Percentiles rank a stretch among this genome's conserved stretches.
These are phyloP conservation scores for Pongo abelii DNA, from an alignment of 2,113 vertebrate species.

Conservation along the genomic window DNA sequence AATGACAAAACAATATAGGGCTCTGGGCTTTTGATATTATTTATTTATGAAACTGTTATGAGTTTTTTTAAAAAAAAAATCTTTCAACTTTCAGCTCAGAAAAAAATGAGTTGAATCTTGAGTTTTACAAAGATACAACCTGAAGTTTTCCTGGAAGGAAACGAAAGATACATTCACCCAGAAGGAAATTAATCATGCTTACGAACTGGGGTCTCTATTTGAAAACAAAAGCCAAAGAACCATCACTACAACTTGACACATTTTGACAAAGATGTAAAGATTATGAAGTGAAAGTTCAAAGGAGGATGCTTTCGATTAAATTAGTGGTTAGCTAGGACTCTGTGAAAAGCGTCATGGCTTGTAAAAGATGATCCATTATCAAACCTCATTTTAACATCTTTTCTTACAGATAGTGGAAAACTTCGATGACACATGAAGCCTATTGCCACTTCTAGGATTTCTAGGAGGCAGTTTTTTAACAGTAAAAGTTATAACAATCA, in stretches of 20 bases:
- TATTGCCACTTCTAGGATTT: neutral
- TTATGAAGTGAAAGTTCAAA: constrained; percentile 18
- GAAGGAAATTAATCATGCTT: constrained; percentile 35
- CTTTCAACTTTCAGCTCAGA: neutral
- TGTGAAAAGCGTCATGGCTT: constrained; percentile 19
- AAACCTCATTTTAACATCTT: constrained; percentile 31
- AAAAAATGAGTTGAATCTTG: neutral
- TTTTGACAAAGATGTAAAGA: constrained; percentile 32
- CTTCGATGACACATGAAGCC: neutral
- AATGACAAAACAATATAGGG: neutral
- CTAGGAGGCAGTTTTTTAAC: neutral
- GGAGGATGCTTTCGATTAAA: constrained; percentile 27
- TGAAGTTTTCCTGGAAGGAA: constrained; percentile 17
- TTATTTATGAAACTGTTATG: neutral
- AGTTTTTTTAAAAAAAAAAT: neutral
- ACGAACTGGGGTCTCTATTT: neutral
- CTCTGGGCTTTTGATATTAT: neutral
- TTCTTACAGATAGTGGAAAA: neutral
- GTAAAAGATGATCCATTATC: constrained; percentile 13
- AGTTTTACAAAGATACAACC: neutral
- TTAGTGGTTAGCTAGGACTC: constrained; percentile 55
- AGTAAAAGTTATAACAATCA: neutral
- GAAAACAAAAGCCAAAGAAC: constrained; percentile 4
- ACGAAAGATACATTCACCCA: neutral
- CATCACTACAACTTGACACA: neutral